These are phyloP conservation scores for Uromys caudimaculatus DNA, from an alignment of 2,797 vertebrate species.

Conservation along the genomic window DNA sequence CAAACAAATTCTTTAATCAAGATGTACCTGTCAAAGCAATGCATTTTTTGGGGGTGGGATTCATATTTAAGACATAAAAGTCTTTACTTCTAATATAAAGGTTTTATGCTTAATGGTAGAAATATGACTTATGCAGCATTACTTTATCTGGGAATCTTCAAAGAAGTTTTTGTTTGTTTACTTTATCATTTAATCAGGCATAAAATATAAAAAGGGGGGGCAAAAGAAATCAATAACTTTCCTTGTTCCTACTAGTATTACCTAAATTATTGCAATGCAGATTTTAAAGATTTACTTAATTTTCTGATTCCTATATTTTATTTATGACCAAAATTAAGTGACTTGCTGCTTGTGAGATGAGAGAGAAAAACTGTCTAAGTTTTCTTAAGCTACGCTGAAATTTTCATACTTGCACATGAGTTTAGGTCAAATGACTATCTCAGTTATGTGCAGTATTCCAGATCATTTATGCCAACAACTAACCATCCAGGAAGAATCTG, in stretches of 20 bases:
- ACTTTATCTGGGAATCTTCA: not conserved
- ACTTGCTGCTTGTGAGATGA: not conserved
- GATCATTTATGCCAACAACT: not conserved
- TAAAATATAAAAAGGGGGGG: not conserved
- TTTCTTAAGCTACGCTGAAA: not conserved
- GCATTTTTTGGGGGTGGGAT: not conserved
- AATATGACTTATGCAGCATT: not conserved
- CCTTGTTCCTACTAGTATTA: not conserved
- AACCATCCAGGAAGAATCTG: not conserved
- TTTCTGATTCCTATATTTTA: constrained; percentile 7
- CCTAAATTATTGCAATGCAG: not conserved
- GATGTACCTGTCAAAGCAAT: not conserved
- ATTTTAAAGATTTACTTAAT: not conserved
- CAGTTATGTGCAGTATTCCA: not conserved
- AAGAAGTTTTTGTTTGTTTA: not conserved
- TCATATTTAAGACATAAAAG: not conserved
- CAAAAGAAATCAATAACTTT: not conserved
- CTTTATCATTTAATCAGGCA: constrained; percentile 12
- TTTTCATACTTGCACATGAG: not conserved
- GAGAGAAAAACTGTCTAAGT: not conserved
- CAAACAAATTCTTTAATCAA: constrained; percentile 21
- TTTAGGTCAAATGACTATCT: not conserved
- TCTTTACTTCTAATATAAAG: not conserved
- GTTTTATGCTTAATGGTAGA: not conserved
- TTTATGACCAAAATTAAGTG: constrained; percentile 29